Base-by-base conservation (phyloP, 1,140 invertebrate genomes). In the Tetramorium parvispinum region DNA sequence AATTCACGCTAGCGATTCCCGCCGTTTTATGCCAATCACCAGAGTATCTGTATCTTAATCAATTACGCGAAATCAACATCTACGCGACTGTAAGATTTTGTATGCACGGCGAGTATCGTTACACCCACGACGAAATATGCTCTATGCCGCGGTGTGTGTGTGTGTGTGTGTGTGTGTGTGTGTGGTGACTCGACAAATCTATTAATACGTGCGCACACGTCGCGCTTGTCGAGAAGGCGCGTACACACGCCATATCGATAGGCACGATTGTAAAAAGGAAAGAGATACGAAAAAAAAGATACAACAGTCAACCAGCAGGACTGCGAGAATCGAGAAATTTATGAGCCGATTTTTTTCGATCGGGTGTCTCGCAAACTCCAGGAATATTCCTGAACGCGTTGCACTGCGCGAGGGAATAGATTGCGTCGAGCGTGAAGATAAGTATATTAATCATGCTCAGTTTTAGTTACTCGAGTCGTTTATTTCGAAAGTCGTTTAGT, bases 401-500 rank as follows among this genome's bases (percentile, higher is more conserved):
- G 61, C 61, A 40, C 24, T 13, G 77, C 55, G 8, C n/a, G 27
- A 79, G 16, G 37, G 49, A 70, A 70, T 70, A 81, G 78, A 81
- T 81, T 81, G 78, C 63, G 78, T 81, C 65, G 70, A 81, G 63
- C 27, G 51, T 51, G 37, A 70, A 81, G 78, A 70, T 70, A 81
- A 81, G 63, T 81, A 43, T 79, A 81, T 81, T 81, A 81, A 81
- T 81, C 78, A 43, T 24, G 32, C 21, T 68, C 77, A 70, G 65
- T 55, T 81, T 81, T 81, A 81, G 49, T 81, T 81, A 81, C 16
- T 55, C 16, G 63, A 55, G 46, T 43, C 63, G 78, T 81, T 81
- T 55, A 70, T 81, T 81, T 81, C 78, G 78, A 81, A 81, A 81
- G 65, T 70, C 78, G 77, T 68, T 51, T 68, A 81, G 61, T 68